Evolutionary conservation across 2,888 invertebrate species (phyloP), one percentile per base, ranked within the genome.

Genomic region (Keiferia lycopersicella): DNA sequence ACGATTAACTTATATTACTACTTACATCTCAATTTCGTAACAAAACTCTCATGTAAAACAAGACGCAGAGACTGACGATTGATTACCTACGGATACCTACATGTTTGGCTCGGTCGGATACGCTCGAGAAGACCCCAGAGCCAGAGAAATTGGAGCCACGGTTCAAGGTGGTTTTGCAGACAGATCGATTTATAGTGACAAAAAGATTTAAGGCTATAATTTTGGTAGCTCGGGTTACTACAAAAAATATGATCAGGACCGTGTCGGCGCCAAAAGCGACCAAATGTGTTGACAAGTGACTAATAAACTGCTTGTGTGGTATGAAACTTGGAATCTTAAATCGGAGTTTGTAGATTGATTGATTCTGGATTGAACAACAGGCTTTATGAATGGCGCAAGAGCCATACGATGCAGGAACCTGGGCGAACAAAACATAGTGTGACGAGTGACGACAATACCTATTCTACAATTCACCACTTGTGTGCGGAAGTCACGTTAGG

Each of bases 71-170:
- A 77, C 72, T 77, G 74, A 79, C 80, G 84, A 85, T 83, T 84
- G 84, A 88, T 85, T 84, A 83, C 83, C 69, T 77, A 80, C 79
- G 84, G 87, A 85, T 84, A 83, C 83, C 69, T 77, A 80, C 79
- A 87, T 83, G 83, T 82, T 86, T 86, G 82, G 83, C 80, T 79
- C 82, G 83, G 83, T 83, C 79, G 78, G 90, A 83, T 87, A 85
- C 88, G 87, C 87, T 84, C 73, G 82, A 85, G 75, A 78, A 34
- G n/a, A n/a, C n/a, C 34, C 34, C 34, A 79, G 84, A 84, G 83
- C 80, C 75, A 78, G 79, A 79, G 88, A 87, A 88, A 89, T 85
- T 78, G 79, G 86, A 84, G 77, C 87, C 78, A 66, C 82, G 78
- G 83, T 84, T 86, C 88, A 91, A 90, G 88, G 90, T 76, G 76